Conservation (phyloP, 2,113 vertebrate genomes). For the Tragelaphus strepsiceros region DNA sequence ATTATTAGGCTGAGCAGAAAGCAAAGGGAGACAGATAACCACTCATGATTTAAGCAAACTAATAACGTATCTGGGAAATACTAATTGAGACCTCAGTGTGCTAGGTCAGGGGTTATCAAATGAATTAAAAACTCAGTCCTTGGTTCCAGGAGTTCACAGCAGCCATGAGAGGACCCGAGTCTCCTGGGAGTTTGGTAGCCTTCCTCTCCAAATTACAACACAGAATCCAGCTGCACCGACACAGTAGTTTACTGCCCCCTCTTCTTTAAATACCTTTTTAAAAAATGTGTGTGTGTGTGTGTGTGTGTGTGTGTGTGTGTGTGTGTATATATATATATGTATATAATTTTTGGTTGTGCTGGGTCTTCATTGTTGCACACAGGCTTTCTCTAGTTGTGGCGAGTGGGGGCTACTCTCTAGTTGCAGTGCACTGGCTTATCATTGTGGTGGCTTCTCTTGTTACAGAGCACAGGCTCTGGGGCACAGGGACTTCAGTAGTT, state of each 20-base stretch:
- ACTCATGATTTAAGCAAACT: not conserved
- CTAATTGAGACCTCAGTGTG: not conserved
- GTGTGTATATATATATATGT: fast-evolving
- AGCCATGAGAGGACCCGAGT: not conserved
- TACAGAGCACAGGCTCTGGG: not conserved
- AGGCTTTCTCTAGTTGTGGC: not conserved
- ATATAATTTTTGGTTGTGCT: not conserved
- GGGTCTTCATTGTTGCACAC: not conserved
- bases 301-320: not conserved
- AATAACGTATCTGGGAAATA: not conserved
- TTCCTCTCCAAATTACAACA: not conserved
- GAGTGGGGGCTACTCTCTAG: not conserved
- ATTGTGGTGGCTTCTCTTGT: not conserved
- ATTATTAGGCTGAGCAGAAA: not conserved
- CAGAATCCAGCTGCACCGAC: too few species aligned
- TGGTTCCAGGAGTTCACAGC: not conserved
- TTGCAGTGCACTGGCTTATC: not conserved
- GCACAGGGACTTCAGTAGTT: not conserved
- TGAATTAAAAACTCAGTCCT: not conserved
- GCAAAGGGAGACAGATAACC: not conserved
- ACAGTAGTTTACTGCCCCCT: not conserved
- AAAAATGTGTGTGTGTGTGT: not conserved
- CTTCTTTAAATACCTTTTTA: not conserved
- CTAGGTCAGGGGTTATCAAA: not conserved
- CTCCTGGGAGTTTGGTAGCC: not conserved